Conservation (phyloP, 2,888 invertebrate species). For the Neocrepidodera transversa region DNA sequence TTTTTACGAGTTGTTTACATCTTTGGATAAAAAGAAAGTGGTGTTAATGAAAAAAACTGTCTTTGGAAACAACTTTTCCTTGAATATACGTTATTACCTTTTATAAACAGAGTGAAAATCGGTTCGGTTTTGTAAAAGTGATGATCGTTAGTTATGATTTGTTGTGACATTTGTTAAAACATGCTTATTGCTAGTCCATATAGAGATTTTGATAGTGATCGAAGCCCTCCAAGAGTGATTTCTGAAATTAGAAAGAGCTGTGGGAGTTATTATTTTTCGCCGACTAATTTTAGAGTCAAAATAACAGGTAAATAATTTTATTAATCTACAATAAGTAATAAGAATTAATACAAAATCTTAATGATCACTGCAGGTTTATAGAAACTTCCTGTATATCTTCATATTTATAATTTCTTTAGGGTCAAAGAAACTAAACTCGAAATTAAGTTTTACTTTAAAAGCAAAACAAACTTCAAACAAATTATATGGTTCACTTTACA, state of each 20-base stretch:
- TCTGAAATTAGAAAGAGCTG: constrained; percentile 56
- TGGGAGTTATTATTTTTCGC: constrained; percentile 41
- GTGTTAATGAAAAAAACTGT: constrained; percentile 14
- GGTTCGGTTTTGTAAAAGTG: constrained; percentile 13
- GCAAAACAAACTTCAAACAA: background rate
- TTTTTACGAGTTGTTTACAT: constrained; percentile 3
- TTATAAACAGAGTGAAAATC: constrained; percentile 32
- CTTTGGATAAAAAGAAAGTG: constrained; percentile 24
- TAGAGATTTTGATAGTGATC: constrained; percentile 47
- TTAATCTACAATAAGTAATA: too few species aligned
- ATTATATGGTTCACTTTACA: background rate
- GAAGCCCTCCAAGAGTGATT: constrained; percentile 56
- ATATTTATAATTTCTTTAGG: too few species aligned
- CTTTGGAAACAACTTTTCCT: constrained; percentile 34
- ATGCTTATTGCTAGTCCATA: constrained; percentile 54
- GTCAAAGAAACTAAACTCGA: too few species aligned
- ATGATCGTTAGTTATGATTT: constrained; percentile 4
- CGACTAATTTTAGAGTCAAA: constrained; percentile 52
- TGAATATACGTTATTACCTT: constrained; percentile 22
- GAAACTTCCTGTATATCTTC: too few species aligned
- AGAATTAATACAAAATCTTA: too few species aligned
- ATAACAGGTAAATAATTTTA: constrained; percentile 52
- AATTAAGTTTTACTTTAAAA: too few species aligned
- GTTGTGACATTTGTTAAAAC: constrained; percentile 17
- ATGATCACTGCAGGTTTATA: too few species aligned